Base-by-base conservation (phyloP, 2,888 invertebrate genomes). In the Muschampia plurimacula region DNA sequence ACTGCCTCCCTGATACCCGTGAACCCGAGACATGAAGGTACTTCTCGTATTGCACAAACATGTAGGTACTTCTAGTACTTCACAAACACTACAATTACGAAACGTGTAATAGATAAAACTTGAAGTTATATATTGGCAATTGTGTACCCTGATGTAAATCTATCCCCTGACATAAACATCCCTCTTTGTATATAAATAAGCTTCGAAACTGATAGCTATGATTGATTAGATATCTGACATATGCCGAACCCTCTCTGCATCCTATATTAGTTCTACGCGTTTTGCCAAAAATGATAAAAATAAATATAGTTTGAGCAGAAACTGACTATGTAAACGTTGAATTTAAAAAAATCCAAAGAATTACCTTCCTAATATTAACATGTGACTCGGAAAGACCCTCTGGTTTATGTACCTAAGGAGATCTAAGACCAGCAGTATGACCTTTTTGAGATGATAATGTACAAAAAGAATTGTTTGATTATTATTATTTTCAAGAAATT, bases 161-260 rank as follows among this genome's bases (percentile, higher is more conserved):
- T 78, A 75, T 79, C 77, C 80, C 79, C 78, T 76, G 75, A 41
- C 77, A 77, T 80, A 79, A 80, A 78, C 77, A 77, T 81, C 84
- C 83, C 82, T 84, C 83, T 82, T 84, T 82, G 80, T 84, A 85
- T 79, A 84, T 83, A 86, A 86, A 87, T 84, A 85, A 83, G 83
- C 80, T 83, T 86, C 85, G 86, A 80, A 83, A 86, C 87, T 86
- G 88, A 88, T 89, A 89, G 85, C 81, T 81, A 86, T 89, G 89
- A 90, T 89, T 86, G 89, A 90, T 90, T 83, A 84, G 44, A 67
- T n/a, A 59, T 66, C 59, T 71, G 66, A 71, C 71, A 62, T 62
- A 52, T 46, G 66, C 66, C 66, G 60, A 66, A 52, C 71, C 71
- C 66, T 65, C 49, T 52, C 52, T 5, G 8, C 60, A 52, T 59